phyloP scores from a whole-genome alignment of 2,113 vertebrate genomes.

The Paramormyrops kingsleyae region DNA sequence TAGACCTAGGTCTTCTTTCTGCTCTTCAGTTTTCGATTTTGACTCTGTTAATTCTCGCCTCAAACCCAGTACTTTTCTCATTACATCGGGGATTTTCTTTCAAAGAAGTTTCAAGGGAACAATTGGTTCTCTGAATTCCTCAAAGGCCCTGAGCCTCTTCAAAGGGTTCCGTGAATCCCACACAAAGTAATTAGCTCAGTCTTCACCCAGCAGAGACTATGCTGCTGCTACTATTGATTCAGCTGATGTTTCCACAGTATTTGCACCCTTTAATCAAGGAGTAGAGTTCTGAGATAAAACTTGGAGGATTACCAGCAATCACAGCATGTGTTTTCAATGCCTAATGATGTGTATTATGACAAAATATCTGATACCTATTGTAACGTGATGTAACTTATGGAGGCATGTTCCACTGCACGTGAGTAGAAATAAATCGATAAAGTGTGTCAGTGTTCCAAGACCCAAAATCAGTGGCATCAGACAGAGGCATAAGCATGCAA shows the following conservation, averaged over 20 bases:
- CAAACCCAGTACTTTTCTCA: constrained; percentile 6
- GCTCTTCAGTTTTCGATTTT: constrained; percentile 2
- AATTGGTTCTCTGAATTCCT: constrained; percentile 8
- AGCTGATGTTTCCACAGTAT: not conserved
- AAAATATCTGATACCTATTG: not conserved
- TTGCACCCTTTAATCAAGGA: not conserved
- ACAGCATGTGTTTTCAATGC: not conserved
- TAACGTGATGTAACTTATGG: not conserved
- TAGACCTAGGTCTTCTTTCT: not conserved
- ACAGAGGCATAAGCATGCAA: not conserved
- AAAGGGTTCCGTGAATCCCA: not conserved
- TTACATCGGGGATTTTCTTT: constrained; percentile 2
- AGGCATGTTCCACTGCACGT: not conserved
- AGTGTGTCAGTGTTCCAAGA: not conserved
- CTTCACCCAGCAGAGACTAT: not conserved
- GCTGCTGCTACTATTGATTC: not conserved
- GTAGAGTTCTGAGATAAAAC: not conserved
- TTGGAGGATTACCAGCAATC: not conserved
- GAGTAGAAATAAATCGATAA: not conserved
- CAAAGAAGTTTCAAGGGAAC: constrained; percentile 9
- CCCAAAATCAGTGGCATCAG: not conserved
- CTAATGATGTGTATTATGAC: not conserved
- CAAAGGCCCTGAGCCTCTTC: not conserved
- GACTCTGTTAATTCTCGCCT: not conserved
- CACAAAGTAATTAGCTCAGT: constrained; percentile 9